A percentile compares a stretch with the other conserved stretches of the same genome.
These are phyloP conservation scores for Aplidium turbinatum DNA, from an alignment of 23 tunicate species.

Conservation along the genomic window DNA sequence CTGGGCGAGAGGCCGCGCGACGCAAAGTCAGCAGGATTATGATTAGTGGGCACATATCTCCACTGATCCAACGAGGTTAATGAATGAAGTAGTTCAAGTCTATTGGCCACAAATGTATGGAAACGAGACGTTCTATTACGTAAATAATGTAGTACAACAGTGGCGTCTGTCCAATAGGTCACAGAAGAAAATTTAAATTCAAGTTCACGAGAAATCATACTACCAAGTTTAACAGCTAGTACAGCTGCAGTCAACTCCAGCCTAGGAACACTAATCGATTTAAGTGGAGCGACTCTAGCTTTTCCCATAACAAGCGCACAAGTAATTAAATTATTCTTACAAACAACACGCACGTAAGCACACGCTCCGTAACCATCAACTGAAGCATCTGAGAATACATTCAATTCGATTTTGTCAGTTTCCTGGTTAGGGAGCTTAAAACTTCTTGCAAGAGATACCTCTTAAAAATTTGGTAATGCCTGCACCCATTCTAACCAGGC, in stretches of 20 bases:
- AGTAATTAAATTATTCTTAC: neutral
- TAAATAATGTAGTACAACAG: slow-evolving; percentile 7
- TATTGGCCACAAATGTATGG: slow-evolving; percentile 14
- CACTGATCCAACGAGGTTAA: neutral
- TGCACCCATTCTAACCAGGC: too few relatives aligned
- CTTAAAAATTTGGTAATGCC: too few relatives aligned
- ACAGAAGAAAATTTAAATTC: neutral
- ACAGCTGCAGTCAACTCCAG: slow-evolving; percentile 26
- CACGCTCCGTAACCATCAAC: slow-evolving; percentile 24
- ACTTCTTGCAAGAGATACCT: too few relatives aligned
- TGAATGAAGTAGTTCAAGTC: slow-evolving; percentile 8
- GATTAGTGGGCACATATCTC: neutral
- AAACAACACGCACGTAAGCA: slow-evolving; percentile 16
- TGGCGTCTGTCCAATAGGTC: slow-evolving; percentile 18
- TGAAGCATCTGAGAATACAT: slow-evolving; percentile 38
- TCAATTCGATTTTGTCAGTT: neutral
- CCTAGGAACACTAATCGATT: slow-evolving; percentile 15
- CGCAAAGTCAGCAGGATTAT: slow-evolving; percentile 14
- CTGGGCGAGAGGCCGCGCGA: too few relatives aligned
- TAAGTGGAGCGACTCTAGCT: slow-evolving; percentile 36
- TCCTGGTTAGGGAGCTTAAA: too few relatives aligned
- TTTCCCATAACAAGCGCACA: slow-evolving; percentile 34
- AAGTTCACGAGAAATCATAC: neutral
- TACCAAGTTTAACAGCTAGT: neutral
- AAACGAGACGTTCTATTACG: neutral